A percentile compares a stretch with the other conserved stretches of the same genome.
These are phyloP conservation scores for Acipenser ruthenus DNA, from an alignment of 2,797 vertebrate species.

Conservation along the genomic window DNA sequence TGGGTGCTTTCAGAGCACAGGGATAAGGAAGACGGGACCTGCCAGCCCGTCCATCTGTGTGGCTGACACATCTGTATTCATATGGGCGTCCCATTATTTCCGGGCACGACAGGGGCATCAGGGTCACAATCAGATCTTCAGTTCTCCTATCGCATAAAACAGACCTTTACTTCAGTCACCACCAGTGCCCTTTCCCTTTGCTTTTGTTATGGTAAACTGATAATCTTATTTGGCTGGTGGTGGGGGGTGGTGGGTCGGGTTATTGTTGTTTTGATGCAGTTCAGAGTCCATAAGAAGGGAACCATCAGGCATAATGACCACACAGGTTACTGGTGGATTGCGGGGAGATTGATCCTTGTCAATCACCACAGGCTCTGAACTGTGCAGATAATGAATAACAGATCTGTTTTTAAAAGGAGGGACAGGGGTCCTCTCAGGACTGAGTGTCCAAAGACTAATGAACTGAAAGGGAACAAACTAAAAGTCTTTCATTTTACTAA, in stretches of 20 bases:
- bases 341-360: neutral
- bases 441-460: neutral
- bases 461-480: neutral
- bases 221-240: constrained; percentile 7
- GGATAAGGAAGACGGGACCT: neutral
- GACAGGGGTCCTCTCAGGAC: too few relatives aligned
- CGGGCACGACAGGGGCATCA: neutral
- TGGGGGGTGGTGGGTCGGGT: neutral
- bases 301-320: neutral
- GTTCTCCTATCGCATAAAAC: neutral
- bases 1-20: neutral
- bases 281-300: neutral
- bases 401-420: neutral
- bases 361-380: neutral
- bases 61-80: constrained; percentile 20
- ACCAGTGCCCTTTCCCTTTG: neutral
- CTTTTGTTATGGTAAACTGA: constrained; percentile 18
- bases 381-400: neutral
- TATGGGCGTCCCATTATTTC: constrained; percentile 7
- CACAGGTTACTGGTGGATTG: neutral
- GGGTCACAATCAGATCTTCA: constrained; percentile 7
- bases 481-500: neutral
- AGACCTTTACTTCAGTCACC: neutral
- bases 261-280: neutral
- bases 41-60: constrained; percentile 7